phyloP scores from a whole-genome alignment of 1,140 invertebrate species.

The Monomorium pharaonis region DNA sequence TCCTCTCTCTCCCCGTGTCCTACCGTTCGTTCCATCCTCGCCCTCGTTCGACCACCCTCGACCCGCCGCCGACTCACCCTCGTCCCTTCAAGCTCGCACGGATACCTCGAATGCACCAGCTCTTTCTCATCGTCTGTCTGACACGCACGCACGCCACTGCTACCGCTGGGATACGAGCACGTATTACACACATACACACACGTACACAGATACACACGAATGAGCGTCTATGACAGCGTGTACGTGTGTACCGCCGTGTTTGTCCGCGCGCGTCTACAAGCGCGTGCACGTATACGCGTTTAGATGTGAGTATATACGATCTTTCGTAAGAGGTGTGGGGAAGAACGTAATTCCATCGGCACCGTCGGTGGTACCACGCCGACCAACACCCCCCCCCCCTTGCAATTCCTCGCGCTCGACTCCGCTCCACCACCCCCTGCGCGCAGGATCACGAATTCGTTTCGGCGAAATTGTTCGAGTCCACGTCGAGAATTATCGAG shows the following conservation, averaged over 20 bases:
- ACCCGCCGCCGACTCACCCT: conserved; percentile 58
- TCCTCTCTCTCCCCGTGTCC: conserved; percentile 23
- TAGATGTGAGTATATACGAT: conserved; percentile 59
- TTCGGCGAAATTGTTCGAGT: conserved; percentile 71
- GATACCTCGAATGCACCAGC: conserved; percentile 76
- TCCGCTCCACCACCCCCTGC: not conserved
- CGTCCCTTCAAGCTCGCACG: conserved; percentile 67
- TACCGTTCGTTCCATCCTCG: conserved; percentile 64
- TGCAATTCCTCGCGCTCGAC: not conserved
- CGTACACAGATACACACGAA: not conserved
- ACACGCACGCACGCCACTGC: conserved; percentile 78
- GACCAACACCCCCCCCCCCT: conserved; percentile 46
- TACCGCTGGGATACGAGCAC: conserved; percentile 65
- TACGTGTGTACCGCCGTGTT: not conserved
- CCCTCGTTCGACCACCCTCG: conserved; percentile 67
- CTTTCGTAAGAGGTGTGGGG: conserved; percentile 64
- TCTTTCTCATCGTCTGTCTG: conserved; percentile 79
- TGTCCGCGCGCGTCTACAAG: conserved; percentile 27
- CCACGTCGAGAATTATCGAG: conserved; percentile 67
- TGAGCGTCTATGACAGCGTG: not conserved
- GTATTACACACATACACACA: conserved; percentile 32
- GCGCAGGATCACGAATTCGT: conserved; percentile 70
- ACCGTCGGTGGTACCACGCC: conserved; percentile 69
- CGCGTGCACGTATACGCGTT: conserved; percentile 45
- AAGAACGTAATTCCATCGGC: conserved; percentile 73